Evolutionary conservation across 2,113 vertebrate genomes (phyloP), one percentile per base, ranked within the genome.

Genomic region (Phalacrocorax aristotelis): DNA sequence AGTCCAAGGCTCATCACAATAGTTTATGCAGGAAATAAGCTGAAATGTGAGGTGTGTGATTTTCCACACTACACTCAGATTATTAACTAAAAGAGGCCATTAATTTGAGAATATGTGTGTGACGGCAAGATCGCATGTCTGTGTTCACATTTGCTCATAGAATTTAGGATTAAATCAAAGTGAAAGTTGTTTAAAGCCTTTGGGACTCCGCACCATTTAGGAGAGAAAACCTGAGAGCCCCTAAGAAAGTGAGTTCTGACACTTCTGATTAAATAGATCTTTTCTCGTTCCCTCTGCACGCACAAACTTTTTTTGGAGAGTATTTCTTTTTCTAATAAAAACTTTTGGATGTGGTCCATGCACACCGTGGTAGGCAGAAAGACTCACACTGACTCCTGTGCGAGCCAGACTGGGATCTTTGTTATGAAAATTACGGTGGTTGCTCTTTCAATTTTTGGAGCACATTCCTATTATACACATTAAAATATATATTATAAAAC

Each of bases 81-180:
- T 87, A 93, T 94, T 94, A 94, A 89, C 81, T 76, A 76, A 83
- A 81, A 92, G 71, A 77, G 10, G 12, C 36, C 85, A 97, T 87
- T 89, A 79, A 83, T 82, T 95, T 85, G 57, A 38, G 80, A 91
- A 90, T 18, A 20, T 2, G 9, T 29, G 29, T 40, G 27, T 8
- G 64, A 85, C 36, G n/a, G 20, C 17, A 70, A 78, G 51, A 68
- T 13, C 69, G 66, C 42, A 46, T 7, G 26, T 52, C 52, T 54
- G 36, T 29, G 23, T 34, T 74, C 79, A 44, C 22, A 14, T 70
- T 54, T 70, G 36, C 54, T 78, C 86, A 57, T 8, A 46, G 48
- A 89, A 61, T 49, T 89, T 26, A 44, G 22, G 69, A 87, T 46
- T 57, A 83, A 78, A 52, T 65, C 52, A 62, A 85, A 85, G 66